These are phyloP conservation scores for Drosophila engyochracea DNA, from an alignment of 2,888 invertebrate species.

Conservation along the genomic window DNA sequence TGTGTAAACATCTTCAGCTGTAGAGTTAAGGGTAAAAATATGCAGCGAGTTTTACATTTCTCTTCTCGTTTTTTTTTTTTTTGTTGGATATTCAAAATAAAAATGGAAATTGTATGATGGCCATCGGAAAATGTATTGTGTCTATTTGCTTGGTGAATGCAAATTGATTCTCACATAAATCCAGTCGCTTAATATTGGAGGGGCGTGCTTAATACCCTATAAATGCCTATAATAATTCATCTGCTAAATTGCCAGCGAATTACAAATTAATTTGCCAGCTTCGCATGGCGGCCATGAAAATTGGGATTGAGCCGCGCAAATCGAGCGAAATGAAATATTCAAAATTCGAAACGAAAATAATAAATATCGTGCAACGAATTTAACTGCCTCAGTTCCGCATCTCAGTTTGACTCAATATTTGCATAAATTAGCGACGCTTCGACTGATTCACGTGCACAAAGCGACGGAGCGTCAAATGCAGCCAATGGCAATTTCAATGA, in stretches of 20 bases:
- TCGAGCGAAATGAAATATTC: slow-evolving; percentile 77
- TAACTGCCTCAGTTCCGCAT: slow-evolving; percentile 62
- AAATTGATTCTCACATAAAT: slow-evolving; percentile 74
- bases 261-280: slow-evolving; percentile 82
- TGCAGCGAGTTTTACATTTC: slow-evolving; percentile 9
- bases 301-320: slow-evolving; percentile 57
- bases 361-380: slow-evolving; percentile 84
- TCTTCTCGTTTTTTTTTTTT: neutral
- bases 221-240: slow-evolving; percentile 31
- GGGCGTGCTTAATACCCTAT: slow-evolving; percentile 30
- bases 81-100: neutral
- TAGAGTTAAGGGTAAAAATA: slow-evolving; percentile 2
- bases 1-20: slow-evolving; percentile 51
- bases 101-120: neutral
- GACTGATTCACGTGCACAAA: slow-evolving; percentile 70
- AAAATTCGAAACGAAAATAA: slow-evolving; percentile 80
- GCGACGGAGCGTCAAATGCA: slow-evolving; percentile 72
- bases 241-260: slow-evolving; percentile 81
- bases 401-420: slow-evolving; percentile 77
- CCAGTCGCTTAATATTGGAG: slow-evolving; percentile 44
- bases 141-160: slow-evolving; percentile 7
- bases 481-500: slow-evolving; percentile 71
- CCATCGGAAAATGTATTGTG: neutral
- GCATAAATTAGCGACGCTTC: slow-evolving; percentile 83
- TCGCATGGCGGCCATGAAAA: slow-evolving; percentile 63